Percentiles rank a stretch among this genome's conserved stretches.
These are phyloP conservation scores for Loriculus beryllinus DNA, from an alignment of 2,797 vertebrate genomes.

Conservation along the genomic window DNA sequence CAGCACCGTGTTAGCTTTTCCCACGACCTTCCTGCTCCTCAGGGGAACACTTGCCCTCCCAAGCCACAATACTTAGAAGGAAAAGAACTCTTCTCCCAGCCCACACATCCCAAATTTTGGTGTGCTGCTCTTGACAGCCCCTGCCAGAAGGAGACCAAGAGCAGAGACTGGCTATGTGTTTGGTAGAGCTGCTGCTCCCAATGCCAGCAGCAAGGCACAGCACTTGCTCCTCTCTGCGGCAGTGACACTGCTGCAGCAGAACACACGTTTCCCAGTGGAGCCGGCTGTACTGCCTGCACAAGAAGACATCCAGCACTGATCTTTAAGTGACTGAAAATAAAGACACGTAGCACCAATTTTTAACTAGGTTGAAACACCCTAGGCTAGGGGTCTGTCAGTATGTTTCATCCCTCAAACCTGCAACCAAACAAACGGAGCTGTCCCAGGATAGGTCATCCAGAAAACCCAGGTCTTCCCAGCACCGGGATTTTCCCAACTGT, in stretches of 20 bases:
- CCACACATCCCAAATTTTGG: background rate
- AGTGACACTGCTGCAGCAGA: background rate
- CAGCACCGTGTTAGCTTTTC: background rate
- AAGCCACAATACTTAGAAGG: background rate
- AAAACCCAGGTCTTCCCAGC: rapidly evolving
- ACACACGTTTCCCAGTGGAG: rapidly evolving
- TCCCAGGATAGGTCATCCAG: background rate
- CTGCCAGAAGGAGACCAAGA: background rate
- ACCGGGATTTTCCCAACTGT: rapidly evolving
- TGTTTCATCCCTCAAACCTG: background rate
- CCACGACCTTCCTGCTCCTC: background rate
- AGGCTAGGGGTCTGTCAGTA: background rate
- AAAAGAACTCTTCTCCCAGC: background rate
- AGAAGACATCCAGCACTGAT: background rate
- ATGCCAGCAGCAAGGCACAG: background rate
- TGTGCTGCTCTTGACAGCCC: rapidly evolving
- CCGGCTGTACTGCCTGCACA: rapidly evolving
- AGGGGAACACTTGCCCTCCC: rapidly evolving
- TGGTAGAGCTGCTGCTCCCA: background rate
- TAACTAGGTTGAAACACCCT: rapidly evolving
- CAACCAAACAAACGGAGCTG: background rate
- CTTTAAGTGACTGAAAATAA: no score
- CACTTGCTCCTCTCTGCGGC: rapidly evolving
- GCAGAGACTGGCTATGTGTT: rapidly evolving
- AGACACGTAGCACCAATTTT: rapidly evolving